Base-by-base conservation (phyloP, 2,113 vertebrate genomes). In the Seriola dumerili region DNA sequence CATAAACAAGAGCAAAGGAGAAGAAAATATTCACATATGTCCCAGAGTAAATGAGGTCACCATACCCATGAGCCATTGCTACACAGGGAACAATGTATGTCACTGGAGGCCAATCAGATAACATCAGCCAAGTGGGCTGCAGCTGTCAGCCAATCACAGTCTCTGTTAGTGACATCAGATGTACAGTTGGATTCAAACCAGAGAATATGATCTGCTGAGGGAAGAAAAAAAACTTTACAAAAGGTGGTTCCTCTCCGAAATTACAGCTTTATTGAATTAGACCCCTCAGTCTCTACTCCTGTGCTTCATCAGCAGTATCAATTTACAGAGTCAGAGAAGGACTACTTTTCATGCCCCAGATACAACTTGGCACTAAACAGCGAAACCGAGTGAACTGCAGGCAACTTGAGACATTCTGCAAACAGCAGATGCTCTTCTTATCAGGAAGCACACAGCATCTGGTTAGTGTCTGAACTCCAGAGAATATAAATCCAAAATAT, bases 21-120 rank as follows among this genome's bases (percentile, higher is more conserved):
- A 73, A 58, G 48, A 83, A 73, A 71, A 81, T 59, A 78, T 69
- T 76, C 79, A 80, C 79, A 70, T 77, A 74, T 75, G 80, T 85
- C 80, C 63, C 38, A 46, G 54, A 78, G 66, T 38, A 76, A 88
- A 89, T 80, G 88, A 93, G 89, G 85, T 88, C 85, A 87, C 74
- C 72, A 54, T 65, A 85, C 70, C 70, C 64, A 66, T 75, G 55
- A 85, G 44, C 76, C 79, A 32, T 70, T 83, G 91, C 76, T 81
- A 55, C 80, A 77, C 70, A 83, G 61, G 76, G 76, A 85, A 91
- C 91, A 88, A 81, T 85, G 72, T 64, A 54, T 55, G 70, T 83
- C 78, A 67, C 88, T 34, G 38, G 68, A 74, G 87, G 76, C 90
- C 89, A 93, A 92, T 93, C 86, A 87, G 85, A 90, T 86, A 91